Percentiles rank a stretch among this genome's conserved stretches.
phyloP scores from a whole-genome alignment of 2,797 vertebrate species.

The Platyrinchus mystaceus region DNA sequence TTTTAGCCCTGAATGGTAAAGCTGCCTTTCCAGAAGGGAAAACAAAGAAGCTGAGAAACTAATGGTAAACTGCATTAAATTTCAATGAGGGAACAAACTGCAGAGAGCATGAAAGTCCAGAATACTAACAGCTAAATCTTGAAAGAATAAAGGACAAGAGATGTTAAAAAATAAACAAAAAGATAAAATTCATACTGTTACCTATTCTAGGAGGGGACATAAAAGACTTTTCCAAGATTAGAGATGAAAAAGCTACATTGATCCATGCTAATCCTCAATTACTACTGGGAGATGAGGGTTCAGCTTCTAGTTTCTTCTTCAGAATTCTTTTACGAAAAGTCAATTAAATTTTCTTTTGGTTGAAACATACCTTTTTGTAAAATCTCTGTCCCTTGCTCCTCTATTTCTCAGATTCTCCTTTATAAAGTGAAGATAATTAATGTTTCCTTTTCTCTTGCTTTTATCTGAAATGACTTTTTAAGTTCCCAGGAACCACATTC shows the following conservation, averaged over 20 bases:
- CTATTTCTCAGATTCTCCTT: neutral
- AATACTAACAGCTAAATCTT: neutral
- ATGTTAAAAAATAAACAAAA: neutral
- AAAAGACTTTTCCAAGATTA: neutral
- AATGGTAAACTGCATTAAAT: neutral
- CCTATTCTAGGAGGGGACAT: neutral
- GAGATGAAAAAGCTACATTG: neutral
- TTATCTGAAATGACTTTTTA: slow-evolving; percentile 15
- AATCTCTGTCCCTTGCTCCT: neutral
- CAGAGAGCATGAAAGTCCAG: fast-evolving
- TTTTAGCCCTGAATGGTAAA: neutral
- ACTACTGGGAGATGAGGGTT: neutral
- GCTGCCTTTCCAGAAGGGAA: neutral
- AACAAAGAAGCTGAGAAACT: neutral
- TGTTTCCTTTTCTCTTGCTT: neutral
- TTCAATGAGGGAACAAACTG: neutral
- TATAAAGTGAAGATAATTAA: neutral
- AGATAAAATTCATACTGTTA: neutral
- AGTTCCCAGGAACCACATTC: neutral
- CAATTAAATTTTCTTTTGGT: neutral
- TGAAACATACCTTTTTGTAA: neutral
- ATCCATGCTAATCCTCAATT: neutral
- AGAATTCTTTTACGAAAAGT: neutral
- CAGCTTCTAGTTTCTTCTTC: slow-evolving; percentile 3
- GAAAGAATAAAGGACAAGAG: neutral